A percentile compares a stretch with the other conserved stretches of the same genome.
Conservation (phyloP, 92 coral and sea anemone genomes). For the Scolanthus callimorphus region DNA sequence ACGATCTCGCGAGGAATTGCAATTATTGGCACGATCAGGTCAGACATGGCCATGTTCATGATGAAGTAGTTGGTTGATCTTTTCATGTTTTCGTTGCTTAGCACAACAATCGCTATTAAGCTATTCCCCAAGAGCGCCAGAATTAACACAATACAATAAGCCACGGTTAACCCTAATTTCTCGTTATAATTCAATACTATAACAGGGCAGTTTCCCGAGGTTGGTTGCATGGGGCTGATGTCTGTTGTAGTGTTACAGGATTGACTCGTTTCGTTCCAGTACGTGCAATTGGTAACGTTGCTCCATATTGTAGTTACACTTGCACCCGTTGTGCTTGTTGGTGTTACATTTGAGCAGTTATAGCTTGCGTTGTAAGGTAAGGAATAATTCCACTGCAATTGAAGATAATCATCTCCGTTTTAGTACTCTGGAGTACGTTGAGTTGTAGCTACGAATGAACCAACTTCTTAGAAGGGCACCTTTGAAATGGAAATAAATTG, state of each 20-base stretch:
- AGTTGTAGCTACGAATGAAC: too few species aligned
- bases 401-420: too few species aligned
- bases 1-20: slow-evolving; percentile 1
- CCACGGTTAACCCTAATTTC: neutral
- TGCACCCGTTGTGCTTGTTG: too few species aligned
- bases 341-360: too few species aligned
- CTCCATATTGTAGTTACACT: too few species aligned
- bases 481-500: too few species aligned
- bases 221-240: neutral
- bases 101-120: slow-evolving; percentile 17
- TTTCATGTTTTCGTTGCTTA: slow-evolving; percentile 32
- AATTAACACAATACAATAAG: slow-evolving; percentile 4
- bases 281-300: neutral
- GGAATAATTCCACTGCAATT: too few species aligned
- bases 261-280: neutral
- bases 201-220: neutral
- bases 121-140: slow-evolving; percentile 20
- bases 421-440: too few species aligned
- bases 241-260: neutral
- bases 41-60: slow-evolving; percentile 33
- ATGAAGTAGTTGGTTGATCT: slow-evolving; percentile 28
- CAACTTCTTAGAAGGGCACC: too few species aligned
- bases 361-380: too few species aligned
- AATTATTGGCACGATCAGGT: slow-evolving; percentile 14
- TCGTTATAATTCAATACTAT: neutral